Conservation (phyloP, 2,797 vertebrate species). For the Melanotaenia parkinsoni region DNA sequence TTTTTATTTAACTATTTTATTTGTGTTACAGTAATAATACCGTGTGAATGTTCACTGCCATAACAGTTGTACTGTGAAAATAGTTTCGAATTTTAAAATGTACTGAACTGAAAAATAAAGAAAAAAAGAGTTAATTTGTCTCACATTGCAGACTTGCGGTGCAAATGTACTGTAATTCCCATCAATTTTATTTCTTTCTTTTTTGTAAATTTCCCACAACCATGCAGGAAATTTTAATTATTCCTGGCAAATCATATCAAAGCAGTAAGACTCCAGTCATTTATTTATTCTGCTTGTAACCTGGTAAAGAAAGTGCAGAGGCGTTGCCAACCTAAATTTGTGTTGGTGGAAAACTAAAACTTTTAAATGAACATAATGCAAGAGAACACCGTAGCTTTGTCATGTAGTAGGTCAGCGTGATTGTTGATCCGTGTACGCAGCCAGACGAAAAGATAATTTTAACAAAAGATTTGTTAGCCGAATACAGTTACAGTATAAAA, state of each 20-base stretch:
- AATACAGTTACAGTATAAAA: constrained; percentile 78
- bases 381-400: constrained; percentile 70
- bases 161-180: no score
- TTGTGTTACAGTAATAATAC: no score
- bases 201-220: not conserved
- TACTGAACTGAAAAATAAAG: no score
- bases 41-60: no score
- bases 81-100: no score
- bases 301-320: constrained; percentile 7
- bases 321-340: constrained; percentile 55
- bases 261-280: not conserved
- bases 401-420: constrained; percentile 77
- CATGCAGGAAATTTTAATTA: not conserved
- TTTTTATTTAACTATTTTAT: no score
- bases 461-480: constrained; percentile 63
- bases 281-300: not conserved
- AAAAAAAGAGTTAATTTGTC: no score
- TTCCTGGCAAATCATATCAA: not conserved
- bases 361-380: constrained; percentile 44
- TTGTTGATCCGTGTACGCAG: constrained; percentile 57
- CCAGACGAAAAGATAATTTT: constrained; percentile 56
- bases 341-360: constrained; percentile 36
- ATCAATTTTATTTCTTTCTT: not conserved
- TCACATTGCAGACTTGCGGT: no score
- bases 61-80: no score